Base-by-base conservation (phyloP, 2,797 vertebrate genomes). In the Xyrichtys novacula region DNA sequence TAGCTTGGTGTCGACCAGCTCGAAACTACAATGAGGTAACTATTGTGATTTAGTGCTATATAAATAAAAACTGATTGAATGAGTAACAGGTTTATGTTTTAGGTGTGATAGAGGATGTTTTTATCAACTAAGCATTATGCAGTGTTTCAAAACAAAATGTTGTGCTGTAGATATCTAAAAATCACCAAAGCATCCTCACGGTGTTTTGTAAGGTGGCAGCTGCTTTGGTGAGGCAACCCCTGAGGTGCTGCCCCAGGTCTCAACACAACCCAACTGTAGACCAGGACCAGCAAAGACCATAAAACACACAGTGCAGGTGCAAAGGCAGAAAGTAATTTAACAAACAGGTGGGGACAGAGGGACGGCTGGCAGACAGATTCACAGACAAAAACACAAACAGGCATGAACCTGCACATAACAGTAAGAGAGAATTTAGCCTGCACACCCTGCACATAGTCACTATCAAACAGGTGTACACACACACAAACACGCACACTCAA, bases 381-480 rank as follows among this genome's bases (percentile, higher is more conserved):
- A 67, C 71, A 65, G 76, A 71, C 65, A 78, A 58, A 81, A 58
- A 59, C 72, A 66, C 55, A 82, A 62, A 63, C 61, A 73, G 56
- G 55, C 59, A 54, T 16, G 38, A 74, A 67, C 44, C 12, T 15
- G 14, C 64, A 76, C 63, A 63, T 26, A 50, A 26, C 38, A 76
- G 28, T 56, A n/a, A 58, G 60, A 61, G 65, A 81, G 68, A 84
- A 70, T 81, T 81, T 80, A 77, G 39, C 5, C 32, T 46, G 63
- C 71, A 73, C 62, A 65, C 20, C 67, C 69, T 68, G 55, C 65
- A 56, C 61, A 67, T 54, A 65, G 36, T 57, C 26, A 17, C 71
- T 77, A 74, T 75, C 76, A 81, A 78, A 87, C 83, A 90, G 81
- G 79, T 84, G 68, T 32, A 8, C 31, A 25, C 58, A 58, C 59